phyloP scores from a whole-genome alignment of 2,797 vertebrate genomes.

The Alca torda region DNA sequence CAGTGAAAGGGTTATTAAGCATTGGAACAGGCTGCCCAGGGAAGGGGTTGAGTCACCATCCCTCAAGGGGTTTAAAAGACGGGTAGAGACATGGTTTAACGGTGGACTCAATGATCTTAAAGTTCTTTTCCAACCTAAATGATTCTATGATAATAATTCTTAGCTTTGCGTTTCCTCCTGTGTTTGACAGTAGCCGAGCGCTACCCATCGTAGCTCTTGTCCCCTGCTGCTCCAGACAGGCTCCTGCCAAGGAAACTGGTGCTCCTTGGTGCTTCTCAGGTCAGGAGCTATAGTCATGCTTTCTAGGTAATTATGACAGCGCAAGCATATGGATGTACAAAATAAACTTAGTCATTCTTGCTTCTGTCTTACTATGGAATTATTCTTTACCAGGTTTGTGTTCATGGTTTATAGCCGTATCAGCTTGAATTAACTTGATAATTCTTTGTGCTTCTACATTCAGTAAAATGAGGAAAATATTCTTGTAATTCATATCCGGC shows the following conservation, averaged over 20 bases:
- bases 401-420: not conserved
- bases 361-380: not conserved
- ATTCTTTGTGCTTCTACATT: not conserved
- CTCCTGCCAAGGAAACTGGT: not conserved
- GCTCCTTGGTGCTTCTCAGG: not conserved
- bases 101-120: not conserved
- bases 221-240: not conserved
- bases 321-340: too few relatives aligned
- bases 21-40: not conserved
- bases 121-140: not conserved
- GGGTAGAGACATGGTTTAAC: not conserved
- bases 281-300: not conserved
- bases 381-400: not conserved
- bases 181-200: too few relatives aligned
- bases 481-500: not conserved
- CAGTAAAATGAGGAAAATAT: not conserved
- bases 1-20: not conserved
- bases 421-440: accelerated
- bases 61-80: not conserved
- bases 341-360: not conserved
- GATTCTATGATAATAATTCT: not conserved
- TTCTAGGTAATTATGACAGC: not conserved
- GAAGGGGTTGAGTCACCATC: not conserved
- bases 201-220: not conserved
- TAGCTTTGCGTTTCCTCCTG: not conserved